phyloP scores from a whole-genome alignment of 2,113 vertebrate species.

The Seriola quinqueradiata region DNA sequence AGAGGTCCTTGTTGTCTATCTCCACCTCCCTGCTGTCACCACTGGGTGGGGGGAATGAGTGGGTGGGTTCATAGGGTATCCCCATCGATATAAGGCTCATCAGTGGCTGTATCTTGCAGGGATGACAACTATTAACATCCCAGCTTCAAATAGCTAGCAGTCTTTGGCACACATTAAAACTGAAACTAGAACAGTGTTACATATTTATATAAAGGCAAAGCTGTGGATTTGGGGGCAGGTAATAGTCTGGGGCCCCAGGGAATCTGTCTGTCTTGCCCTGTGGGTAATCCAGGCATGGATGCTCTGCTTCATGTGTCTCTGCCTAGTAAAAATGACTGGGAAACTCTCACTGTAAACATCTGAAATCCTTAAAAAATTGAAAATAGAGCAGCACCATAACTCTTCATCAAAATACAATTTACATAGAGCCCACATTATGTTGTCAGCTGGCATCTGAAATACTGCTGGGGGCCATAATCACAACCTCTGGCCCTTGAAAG shows the following conservation, averaged over 20 bases:
- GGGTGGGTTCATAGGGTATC: constrained; percentile 59
- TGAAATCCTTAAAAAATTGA: neutral
- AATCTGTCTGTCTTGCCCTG: neutral
- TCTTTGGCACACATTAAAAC: neutral
- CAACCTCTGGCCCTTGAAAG: constrained; percentile 36
- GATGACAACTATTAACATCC: neutral
- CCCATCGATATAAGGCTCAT: constrained; percentile 21
- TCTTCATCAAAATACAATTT: neutral
- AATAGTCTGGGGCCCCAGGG: neutral
- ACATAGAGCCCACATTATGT: neutral
- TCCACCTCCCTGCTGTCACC: constrained; percentile 16
- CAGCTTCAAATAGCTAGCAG: neutral
- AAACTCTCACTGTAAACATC: neutral
- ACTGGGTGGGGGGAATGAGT: constrained; percentile 17
- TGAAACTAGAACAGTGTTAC: neutral
- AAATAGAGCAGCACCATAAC: neutral
- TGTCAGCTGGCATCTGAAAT: constrained; percentile 27
- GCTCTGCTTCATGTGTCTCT: neutral
- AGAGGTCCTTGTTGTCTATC: neutral
- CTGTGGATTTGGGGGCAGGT: neutral
- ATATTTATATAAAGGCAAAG: neutral
- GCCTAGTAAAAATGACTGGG: neutral
- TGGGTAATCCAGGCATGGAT: neutral
- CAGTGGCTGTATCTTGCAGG: neutral
- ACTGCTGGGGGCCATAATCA: constrained; percentile 12